Conservation (phyloP, 2,797 vertebrate species). For the Xiphophorus birchmanni region DNA sequence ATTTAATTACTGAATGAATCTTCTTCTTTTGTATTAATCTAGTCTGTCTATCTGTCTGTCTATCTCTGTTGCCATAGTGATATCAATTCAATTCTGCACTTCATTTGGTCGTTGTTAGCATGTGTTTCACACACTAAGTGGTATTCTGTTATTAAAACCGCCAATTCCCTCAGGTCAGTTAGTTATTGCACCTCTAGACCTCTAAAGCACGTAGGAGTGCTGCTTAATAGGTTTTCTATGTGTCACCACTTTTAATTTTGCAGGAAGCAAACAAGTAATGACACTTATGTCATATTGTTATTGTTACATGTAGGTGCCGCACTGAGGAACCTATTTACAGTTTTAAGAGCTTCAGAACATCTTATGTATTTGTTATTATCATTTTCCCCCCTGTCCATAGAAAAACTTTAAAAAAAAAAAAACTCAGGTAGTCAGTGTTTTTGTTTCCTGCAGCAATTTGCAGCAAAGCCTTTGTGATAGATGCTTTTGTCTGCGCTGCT, state of each 20-base stretch:
- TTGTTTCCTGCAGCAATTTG: constrained; percentile 32
- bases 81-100: constrained; percentile 55
- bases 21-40: neutral
- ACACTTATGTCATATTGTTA: neutral
- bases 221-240: neutral
- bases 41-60: constrained; percentile 2
- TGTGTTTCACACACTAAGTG: constrained; percentile 30
- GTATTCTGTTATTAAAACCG: constrained; percentile 45
- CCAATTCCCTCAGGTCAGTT: constrained; percentile 6
- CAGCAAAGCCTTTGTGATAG: constrained; percentile 35
- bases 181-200: constrained; percentile 8
- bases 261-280: neutral
- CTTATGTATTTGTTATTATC: neutral
- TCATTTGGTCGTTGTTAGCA: constrained; percentile 49
- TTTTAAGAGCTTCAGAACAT: constrained; percentile 3
- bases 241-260: neutral
- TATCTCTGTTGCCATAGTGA: constrained; percentile 70
- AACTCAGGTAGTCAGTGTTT: constrained; percentile 33
- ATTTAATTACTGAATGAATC: neutral
- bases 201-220: neutral
- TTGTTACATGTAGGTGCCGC: neutral
- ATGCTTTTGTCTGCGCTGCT: constrained; percentile 49
- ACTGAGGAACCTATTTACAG: neutral
- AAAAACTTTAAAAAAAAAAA: constrained; percentile 8
- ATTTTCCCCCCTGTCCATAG: neutral